These are phyloP conservation scores for Malurus melanocephalus DNA, from an alignment of 2,113 vertebrate species.

Conservation along the genomic window DNA sequence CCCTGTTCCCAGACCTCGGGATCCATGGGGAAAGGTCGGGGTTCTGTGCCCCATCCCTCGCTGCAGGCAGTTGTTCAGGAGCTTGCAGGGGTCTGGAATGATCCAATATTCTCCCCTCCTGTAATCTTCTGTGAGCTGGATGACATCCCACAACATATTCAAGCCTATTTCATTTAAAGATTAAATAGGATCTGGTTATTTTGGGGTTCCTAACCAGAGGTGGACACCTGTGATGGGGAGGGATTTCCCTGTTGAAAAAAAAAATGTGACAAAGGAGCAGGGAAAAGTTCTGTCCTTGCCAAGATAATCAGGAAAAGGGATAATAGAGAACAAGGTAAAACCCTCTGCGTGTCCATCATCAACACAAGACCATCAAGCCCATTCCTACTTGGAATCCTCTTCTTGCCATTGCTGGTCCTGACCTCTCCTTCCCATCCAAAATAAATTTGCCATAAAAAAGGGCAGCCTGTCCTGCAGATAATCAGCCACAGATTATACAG, in stretches of 20 bases:
- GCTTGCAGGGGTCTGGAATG: too few relatives aligned
- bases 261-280: background rate
- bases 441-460: background rate
- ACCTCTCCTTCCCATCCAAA: background rate
- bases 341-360: background rate
- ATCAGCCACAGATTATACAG: background rate
- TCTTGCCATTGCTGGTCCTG: background rate
- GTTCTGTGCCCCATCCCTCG: accelerated
- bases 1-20: background rate
- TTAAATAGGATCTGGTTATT: background rate
- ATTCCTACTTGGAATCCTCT: background rate
- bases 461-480: background rate
- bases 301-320: background rate
- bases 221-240: accelerated
- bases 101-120: background rate
- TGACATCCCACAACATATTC: background rate
- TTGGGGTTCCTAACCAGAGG: background rate
- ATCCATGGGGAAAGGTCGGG: background rate
- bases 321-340: background rate
- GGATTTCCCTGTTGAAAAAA: background rate
- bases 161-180: background rate
- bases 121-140: background rate
- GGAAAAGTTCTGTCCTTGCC: background rate
- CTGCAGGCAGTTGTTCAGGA: background rate
- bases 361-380: background rate